Evolutionary conservation across 2,888 invertebrate species (phyloP), one percentile per base, ranked within the genome.

Genomic region (Trachelus tabidus): DNA sequence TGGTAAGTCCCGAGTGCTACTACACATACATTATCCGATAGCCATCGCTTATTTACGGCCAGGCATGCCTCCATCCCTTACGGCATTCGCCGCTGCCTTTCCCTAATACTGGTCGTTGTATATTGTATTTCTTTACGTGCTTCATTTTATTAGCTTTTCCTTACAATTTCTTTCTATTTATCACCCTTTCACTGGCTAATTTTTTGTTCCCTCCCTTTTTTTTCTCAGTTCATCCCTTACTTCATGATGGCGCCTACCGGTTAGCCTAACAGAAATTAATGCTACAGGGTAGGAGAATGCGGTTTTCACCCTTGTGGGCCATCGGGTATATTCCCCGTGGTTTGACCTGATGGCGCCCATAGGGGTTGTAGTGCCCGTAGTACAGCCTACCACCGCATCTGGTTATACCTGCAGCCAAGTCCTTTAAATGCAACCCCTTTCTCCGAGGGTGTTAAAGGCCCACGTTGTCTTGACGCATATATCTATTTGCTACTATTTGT

Each of bases 1-100:
- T 84, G 85, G 83, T 81, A 83, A 85, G 85, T 85, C 83, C 78
- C 82, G 81, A 82, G 85, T 81, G 82, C 83, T 82, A 78, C 79
- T 84, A 84, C 35, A 35, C 35, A 35, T 35, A 35, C 86, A 85
- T 87, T 87, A 85, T 80, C 79, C 82, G 88, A 89, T 89, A 89
- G 84, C 79, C 84, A 88, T 88, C 88, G 85, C 80, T 85, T 87
- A 87, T 86, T 88, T 85, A 85, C 83, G 79, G 23, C 56, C 23
- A 56, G 15, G 23, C 56, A 56, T 56, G 23, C 6, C 56, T 56
- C 23, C 56, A 23, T 56, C 23, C 56, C 23, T 56, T 56, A 56
- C 23, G 56, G 56, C 23, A 56, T 56, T 56, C 56, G 23, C 56
- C 23, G 15, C 23, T 56, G 23, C 9, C 23, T 56, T 56, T 6